Evolutionary conservation across 2,113 vertebrate species (phyloP).

Genomic region (Vimba vimba): DNA sequence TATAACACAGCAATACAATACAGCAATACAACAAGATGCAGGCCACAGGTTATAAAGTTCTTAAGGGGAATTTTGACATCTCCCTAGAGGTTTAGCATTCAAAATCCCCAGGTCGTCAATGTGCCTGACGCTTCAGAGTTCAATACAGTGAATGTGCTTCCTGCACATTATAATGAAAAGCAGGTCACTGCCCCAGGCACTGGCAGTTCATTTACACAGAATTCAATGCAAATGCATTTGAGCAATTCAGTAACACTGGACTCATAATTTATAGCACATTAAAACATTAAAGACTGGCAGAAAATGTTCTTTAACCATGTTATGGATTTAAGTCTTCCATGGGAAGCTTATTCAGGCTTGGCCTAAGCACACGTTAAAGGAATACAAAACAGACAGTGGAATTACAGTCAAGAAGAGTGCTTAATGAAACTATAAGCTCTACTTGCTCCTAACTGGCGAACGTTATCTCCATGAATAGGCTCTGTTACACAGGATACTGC

Average conservation of each 20-base stretch:
- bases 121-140: conserved; percentile 27
- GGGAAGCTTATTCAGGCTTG: not conserved
- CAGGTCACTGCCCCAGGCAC: conserved; percentile 64
- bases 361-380: not conserved
- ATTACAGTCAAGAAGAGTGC: not conserved
- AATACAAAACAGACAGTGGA: not conserved
- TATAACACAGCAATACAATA: conserved; percentile 3
- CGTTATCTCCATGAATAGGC: not conserved
- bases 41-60: not conserved
- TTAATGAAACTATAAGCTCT: not conserved
- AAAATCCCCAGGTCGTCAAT: conserved; percentile 9
- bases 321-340: not conserved
- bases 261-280: conserved; percentile 45
- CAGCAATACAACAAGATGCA: not conserved
- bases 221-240: conserved; percentile 56
- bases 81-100: conserved; percentile 22
- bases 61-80: conserved; percentile 25
- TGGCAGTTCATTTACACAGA: conserved; percentile 53
- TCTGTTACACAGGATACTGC: not conserved
- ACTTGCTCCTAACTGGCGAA: not conserved
- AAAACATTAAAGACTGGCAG: conserved; percentile 17
- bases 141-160: conserved; percentile 58
- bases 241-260: conserved; percentile 33
- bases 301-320: not conserved
- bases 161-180: conserved; percentile 67